Conservation (phyloP, 1,140 invertebrate species). For the Pogonus chalceus region DNA sequence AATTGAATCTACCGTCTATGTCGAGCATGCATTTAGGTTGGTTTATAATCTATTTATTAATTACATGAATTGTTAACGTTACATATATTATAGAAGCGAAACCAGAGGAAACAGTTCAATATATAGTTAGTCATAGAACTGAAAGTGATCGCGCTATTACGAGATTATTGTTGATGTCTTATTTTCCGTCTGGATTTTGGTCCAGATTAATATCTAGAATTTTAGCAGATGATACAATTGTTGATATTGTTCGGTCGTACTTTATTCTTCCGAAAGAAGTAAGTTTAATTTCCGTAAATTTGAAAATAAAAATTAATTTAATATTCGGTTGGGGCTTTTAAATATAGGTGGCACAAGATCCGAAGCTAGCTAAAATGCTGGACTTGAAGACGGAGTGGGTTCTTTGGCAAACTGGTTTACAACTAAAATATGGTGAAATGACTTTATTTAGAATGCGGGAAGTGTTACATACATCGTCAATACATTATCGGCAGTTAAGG, state of each 20-base stretch:
- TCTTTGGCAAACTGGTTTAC: constrained; percentile 91
- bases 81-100: background rate
- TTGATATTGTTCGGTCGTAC: constrained; percentile 66
- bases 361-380: constrained; percentile 47
- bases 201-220: constrained; percentile 85
- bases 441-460: constrained; percentile 77
- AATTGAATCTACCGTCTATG: background rate
- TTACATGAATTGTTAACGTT: no score
- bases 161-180: constrained; percentile 79
- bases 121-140: constrained; percentile 36
- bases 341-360: constrained; percentile 51
- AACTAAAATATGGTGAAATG: constrained; percentile 72
- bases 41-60: no score
- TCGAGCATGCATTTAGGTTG: no score
- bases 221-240: constrained; percentile 78
- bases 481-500: constrained; percentile 31
- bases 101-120: background rate
- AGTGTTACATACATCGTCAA: constrained; percentile 40
- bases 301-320: background rate
- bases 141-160: constrained; percentile 49
- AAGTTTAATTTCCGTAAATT: constrained; percentile 12
- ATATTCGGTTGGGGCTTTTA: constrained; percentile 27
- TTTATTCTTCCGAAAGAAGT: constrained; percentile 55
- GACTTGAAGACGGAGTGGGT: constrained; percentile 79
- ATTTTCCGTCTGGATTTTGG: constrained; percentile 98